These are phyloP conservation scores for Teleogryllus occipitalis DNA, from an alignment of 1,140 invertebrate genomes.

Conservation along the genomic window DNA sequence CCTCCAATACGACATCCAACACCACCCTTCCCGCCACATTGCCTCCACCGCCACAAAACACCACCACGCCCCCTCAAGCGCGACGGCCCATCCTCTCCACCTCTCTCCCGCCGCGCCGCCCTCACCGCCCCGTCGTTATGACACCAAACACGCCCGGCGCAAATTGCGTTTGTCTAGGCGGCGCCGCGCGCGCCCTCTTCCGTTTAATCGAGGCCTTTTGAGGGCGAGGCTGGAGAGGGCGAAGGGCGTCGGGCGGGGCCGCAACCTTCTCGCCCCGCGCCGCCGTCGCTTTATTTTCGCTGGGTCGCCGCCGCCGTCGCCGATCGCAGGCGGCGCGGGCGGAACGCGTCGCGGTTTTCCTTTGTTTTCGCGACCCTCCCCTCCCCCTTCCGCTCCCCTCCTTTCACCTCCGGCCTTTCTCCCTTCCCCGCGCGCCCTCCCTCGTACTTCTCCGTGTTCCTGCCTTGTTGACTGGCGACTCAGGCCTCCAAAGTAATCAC, in stretches of 20 bases:
- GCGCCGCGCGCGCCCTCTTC: not conserved
- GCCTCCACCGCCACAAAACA: too few species aligned
- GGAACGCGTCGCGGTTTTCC: not conserved
- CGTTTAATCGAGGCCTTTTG: not conserved
- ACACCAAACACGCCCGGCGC: not conserved
- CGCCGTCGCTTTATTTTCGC: not conserved
- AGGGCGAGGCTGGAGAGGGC: not conserved
- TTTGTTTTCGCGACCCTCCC: not conserved
- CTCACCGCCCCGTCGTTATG: not conserved
- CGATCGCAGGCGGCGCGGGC: not conserved
- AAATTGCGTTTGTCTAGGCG: constrained; percentile 1
- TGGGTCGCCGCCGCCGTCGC: not conserved
- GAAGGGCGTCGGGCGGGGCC: not conserved
- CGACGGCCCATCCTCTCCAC: not conserved
- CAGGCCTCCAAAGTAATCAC: not conserved
- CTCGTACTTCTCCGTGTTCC: not conserved
- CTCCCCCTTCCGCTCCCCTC: not conserved
- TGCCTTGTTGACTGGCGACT: not conserved
- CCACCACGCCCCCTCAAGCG: too few species aligned
- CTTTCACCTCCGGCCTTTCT: not conserved
- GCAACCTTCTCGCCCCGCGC: not conserved
- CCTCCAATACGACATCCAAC: too few species aligned
- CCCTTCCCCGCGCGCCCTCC: not conserved
- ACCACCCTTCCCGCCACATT: too few species aligned
- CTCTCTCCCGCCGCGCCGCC: not conserved